Base-by-base conservation (phyloP, 1,140 invertebrate genomes). In the Megalopta genalis region DNA sequence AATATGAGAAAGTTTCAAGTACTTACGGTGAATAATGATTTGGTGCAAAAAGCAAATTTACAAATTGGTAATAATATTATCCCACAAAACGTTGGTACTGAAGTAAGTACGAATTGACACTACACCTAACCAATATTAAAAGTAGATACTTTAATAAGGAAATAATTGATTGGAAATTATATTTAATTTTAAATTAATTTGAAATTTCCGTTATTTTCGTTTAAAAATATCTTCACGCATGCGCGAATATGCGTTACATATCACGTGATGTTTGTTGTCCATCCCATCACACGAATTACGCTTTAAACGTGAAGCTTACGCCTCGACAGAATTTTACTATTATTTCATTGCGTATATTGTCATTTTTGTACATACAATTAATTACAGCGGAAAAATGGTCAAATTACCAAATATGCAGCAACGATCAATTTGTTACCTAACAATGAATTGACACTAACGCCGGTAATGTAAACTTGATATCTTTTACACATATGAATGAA, bases 21-120 rank as follows among this genome's bases (percentile, higher is more conserved):
- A 71, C 69, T 89, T n/a, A 68, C 81, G 10, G 77, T 89, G 12
- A 79, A 89, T 37, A 81, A 88, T 25, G 81, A 88, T 12, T 32
- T 64, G 4, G 88, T 88, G 23, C 64, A 83, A 65, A 88, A 82
- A 68, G 63, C 78, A 25, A 70, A 87, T 63, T 80, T 89, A 63
- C 46, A 85, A 39, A 63, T 86, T 67, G 88, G 88, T 23, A 80
- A 87, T 5, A 89, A 89, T 65, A 76, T 87, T 6, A 88, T 89
- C 60, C 66, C 78, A 8, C 82, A 73, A 49, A 59, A 67, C 27
- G 59, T 67, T 27, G 52, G 37, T n/a, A 64, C 70, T 54, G 80
- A 73, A 52, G 88, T 88, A 81, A 82, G 86, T 88, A 70, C 6
- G 23, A 21, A 8, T 42, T 18, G 23, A 42, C 8, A 9, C 3